Percentiles rank a stretch among this genome's conserved stretches.
Evolutionary conservation across 1,140 invertebrate genomes (phyloP).

Genomic region (Heliconius eleuchia): DNA sequence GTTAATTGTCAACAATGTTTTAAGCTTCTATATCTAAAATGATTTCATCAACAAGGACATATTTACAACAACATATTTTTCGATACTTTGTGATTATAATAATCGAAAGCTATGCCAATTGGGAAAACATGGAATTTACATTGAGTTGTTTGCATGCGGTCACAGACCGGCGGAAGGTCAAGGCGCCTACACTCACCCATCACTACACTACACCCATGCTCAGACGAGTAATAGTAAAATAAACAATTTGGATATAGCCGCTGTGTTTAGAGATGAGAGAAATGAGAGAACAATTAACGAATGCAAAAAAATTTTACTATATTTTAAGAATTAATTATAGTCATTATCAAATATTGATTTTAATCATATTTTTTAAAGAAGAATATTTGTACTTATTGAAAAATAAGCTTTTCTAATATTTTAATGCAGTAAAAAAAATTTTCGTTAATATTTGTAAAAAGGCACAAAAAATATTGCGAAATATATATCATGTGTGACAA

Average conservation of each 20-base stretch:
- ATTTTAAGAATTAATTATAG: background rate
- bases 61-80: background rate
- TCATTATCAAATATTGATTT: too few relatives aligned
- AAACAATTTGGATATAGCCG: background rate
- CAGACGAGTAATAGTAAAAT: slow-evolving; percentile 21
- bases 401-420: too few relatives aligned
- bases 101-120: slow-evolving; percentile 30
- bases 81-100: background rate
- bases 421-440: too few relatives aligned
- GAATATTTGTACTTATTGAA: too few relatives aligned
- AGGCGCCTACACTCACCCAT: slow-evolving; percentile 36
- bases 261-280: background rate
- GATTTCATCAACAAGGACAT: background rate
- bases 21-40: background rate
- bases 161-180: slow-evolving; percentile 61
- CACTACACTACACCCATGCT: slow-evolving; percentile 22
- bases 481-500: background rate
- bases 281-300: background rate
- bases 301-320: background rate
- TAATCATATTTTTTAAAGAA: too few relatives aligned
- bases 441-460: too few relatives aligned
- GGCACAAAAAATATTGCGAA: background rate
- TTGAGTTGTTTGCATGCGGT: slow-evolving; percentile 48
- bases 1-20: background rate
- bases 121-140: slow-evolving; percentile 40